Evolutionary conservation across 1,140 invertebrate genomes (phyloP).

Genomic region (Caenorhabditis remanei): DNA sequence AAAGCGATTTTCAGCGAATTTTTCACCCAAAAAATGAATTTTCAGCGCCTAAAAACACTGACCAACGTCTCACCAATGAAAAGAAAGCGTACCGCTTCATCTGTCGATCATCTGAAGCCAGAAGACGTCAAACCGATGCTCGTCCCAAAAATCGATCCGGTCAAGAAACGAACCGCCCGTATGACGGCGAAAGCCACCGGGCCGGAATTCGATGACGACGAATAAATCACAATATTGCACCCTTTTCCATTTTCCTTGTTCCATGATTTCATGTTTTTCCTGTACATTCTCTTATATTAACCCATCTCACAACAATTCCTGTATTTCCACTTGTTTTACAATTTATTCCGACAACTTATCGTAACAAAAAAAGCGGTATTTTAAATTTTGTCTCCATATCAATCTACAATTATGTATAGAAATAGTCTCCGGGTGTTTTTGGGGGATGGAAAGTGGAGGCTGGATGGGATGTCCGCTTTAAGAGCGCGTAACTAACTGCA

Average conservation of each 20-base stretch:
- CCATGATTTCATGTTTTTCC: slow-evolving; percentile 30
- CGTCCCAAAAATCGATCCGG: background rate
- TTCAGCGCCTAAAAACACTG: slow-evolving; percentile 25
- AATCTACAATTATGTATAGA: background rate
- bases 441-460: too few species aligned
- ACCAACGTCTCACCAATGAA: slow-evolving; percentile 24
- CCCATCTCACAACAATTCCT: background rate
- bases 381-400: background rate
- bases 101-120: slow-evolving; percentile 4
- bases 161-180: slow-evolving; percentile 4
- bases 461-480: too few species aligned
- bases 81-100: slow-evolving; percentile 31
- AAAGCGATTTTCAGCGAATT: too few species aligned
- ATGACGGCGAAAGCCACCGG: slow-evolving; percentile 7
- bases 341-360: too few species aligned
- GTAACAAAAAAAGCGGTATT: background rate
- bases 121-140: slow-evolving; percentile 23
- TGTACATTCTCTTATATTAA: background rate
- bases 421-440: too few species aligned
- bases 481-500: too few species aligned
- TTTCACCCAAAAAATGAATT: background rate
- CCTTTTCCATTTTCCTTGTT: slow-evolving; percentile 18
- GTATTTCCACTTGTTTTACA: too few species aligned
- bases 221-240: background rate
- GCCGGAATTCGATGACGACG: slow-evolving; percentile 28